phyloP scores from a whole-genome alignment of 2,888 invertebrate species.

The Lasius platythorax region DNA sequence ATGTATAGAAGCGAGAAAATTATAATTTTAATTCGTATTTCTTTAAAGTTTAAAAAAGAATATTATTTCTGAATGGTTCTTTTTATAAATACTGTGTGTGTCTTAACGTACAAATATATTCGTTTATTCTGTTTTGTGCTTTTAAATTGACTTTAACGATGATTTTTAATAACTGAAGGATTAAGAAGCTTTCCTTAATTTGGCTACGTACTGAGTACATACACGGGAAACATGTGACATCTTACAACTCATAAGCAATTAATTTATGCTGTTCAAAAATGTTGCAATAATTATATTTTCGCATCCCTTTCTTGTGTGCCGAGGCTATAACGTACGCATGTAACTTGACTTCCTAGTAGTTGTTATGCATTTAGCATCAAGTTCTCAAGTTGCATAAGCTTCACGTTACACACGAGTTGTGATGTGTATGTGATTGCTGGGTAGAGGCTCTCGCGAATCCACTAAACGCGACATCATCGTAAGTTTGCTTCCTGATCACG shows the following conservation, averaged over 20 bases:
- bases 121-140: not conserved
- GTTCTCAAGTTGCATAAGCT: not conserved
- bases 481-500: constrained; percentile 1
- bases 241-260: not conserved
- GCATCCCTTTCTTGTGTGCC: not conserved
- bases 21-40: not conserved
- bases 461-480: not conserved
- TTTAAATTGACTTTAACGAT: not conserved
- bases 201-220: too few relatives aligned
- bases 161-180: not conserved
- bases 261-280: not conserved
- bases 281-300: constrained; percentile 2
- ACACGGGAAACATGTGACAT: not conserved
- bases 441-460: not conserved
- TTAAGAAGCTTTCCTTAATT: not conserved
- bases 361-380: too few relatives aligned
- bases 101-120: not conserved
- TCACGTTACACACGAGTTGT: not conserved
- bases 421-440: not conserved
- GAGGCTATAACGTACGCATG: not conserved
- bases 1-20: not conserved
- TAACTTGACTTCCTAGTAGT: not conserved
- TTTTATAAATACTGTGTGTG: too few relatives aligned
- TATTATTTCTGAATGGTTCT: not conserved
- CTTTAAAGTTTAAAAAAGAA: not conserved